Evolutionary conservation across 2,113 vertebrate species (phyloP), one percentile per base, ranked within the genome.

Genomic region (Poeciliopsis retropinna): DNA sequence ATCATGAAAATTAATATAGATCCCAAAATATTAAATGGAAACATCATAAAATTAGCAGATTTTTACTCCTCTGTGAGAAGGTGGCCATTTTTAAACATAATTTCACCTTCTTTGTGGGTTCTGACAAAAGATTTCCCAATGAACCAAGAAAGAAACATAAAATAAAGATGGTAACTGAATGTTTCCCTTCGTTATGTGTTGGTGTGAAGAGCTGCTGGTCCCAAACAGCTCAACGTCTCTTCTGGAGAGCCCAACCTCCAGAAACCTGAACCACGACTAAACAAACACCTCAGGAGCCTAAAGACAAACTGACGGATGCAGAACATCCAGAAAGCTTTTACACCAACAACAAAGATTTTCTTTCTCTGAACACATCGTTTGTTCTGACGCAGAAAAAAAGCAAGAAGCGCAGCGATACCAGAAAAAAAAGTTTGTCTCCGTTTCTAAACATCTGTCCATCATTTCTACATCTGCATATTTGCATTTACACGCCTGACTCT

Each of bases 201-300:
- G 62, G 15, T 64, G 19, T 32, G 7, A 22, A 30, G 30, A 22
- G 17, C 30, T 22, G 28, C 15, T 10, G 30, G 62, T 57, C 62
- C 31, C 65, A 73, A 66, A 70, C 60, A 74, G 73, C 25, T 3
- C 67, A 77, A 51, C 60, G 70, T 83, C 63, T 74, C 74, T 85
- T 77, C 86, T 86, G 88, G 92, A 93, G 93, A 95, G 93, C 92
- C 94, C 92, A 94, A 87, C 92, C 91, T 94, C 93, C 90, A 93
- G 89, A 82, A 84, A 82, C 73, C 51, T 14, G 69, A 81, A 84
- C 28, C 73, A 75, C 54, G 1, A 19, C 37, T 72, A 73, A 61
- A 64, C 67, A 61, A 28, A 47, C 39, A 72, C 22, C 44, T 77
- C 82, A 81, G 37, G 68, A 67, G 73, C 77, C 54, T 60, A 73